A percentile compares a stretch with the other conserved stretches of the same genome.
These are phyloP conservation scores for Taphrorychus bicolor DNA, from an alignment of 2,888 invertebrate species.

Conservation along the genomic window DNA sequence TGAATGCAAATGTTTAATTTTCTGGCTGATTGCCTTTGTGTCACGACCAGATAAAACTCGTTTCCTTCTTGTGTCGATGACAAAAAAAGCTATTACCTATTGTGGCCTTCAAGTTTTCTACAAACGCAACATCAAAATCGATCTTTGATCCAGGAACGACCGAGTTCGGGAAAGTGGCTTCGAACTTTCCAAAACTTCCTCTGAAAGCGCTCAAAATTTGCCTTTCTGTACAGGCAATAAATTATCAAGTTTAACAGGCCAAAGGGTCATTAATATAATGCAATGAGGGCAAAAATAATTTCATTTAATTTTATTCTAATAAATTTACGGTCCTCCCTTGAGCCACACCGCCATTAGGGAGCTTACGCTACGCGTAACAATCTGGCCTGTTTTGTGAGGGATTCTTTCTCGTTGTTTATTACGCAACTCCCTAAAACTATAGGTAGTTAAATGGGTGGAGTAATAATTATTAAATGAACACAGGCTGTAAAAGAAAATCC, in stretches of 20 bases:
- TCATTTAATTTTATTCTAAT: constrained; percentile 59
- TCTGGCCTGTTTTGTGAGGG: not conserved
- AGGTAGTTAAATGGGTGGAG: too few relatives aligned
- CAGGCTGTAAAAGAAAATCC: too few relatives aligned
- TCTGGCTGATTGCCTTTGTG: not conserved
- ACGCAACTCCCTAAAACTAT: too few relatives aligned
- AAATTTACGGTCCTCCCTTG: constrained; percentile 58
- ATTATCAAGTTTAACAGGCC: constrained; percentile 27
- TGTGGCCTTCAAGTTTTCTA: not conserved
- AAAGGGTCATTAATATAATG: constrained; percentile 42
- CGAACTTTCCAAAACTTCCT: not conserved
- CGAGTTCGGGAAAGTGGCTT: not conserved
- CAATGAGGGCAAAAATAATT: constrained; percentile 53
- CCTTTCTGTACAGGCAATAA: constrained; percentile 15
- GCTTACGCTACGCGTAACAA: constrained; percentile 47
- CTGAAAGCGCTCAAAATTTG: constrained; percentile 4
- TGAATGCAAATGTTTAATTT: not conserved
- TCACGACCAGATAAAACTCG: not conserved
- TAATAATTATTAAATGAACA: too few relatives aligned
- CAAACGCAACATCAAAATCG: not conserved
- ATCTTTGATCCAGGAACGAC: not conserved
- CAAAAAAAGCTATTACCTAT: not conserved
- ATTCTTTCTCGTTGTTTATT: too few relatives aligned
- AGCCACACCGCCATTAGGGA: constrained; percentile 59
- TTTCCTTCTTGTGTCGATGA: not conserved